Evolutionary conservation across 2,113 vertebrate genomes (phyloP), one percentile per base, ranked within the genome.

Genomic region (Anolis carolinensis): DNA sequence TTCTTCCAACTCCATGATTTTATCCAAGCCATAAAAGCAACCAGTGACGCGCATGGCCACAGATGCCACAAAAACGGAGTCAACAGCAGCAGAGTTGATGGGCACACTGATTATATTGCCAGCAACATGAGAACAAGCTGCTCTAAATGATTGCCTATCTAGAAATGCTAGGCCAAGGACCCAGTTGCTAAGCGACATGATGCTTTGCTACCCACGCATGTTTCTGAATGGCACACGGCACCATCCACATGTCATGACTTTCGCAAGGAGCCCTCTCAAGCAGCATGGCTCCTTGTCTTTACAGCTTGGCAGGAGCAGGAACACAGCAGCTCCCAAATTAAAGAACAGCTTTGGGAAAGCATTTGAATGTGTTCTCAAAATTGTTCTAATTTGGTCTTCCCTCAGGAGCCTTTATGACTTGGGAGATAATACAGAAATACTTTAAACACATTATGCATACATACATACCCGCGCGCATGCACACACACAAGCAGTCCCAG

Each of bases 141-240:
- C 32, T 3, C 67, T 25, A 7, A 70, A 71, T 20, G 36, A 39
- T 8, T 13, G 8, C 39, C 7, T 14, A 16, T 80, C 52, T 36
- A 25, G 36, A 73, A 63, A 62, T 27, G 27, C 52, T 62, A 48
- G 27, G 44, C 68, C 52, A 80, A 73, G 21, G 21, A 79, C 39
- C 30, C 16, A 13, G 84, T 80, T 80, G 68, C 84, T 34, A 86
- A 27, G 84, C 55, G 63, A 80, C 77, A 73, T 11, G 68, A 80
- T 20, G 77, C 55, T 32, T 63, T 34, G 48, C 77, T 73, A 63
- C 84, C 84, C 84, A 80, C 68, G 7, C 68, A 34, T 62, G 50
- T 18, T 72, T 86, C 77, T n/a, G 2, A 32, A 71, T 1, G 36
- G 36, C 52, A 44, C 52, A 59, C 23, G 23, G 25, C 36, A 48